Conservation (phyloP, 2,113 vertebrate genomes). For the Amphiprion percula region DNA sequence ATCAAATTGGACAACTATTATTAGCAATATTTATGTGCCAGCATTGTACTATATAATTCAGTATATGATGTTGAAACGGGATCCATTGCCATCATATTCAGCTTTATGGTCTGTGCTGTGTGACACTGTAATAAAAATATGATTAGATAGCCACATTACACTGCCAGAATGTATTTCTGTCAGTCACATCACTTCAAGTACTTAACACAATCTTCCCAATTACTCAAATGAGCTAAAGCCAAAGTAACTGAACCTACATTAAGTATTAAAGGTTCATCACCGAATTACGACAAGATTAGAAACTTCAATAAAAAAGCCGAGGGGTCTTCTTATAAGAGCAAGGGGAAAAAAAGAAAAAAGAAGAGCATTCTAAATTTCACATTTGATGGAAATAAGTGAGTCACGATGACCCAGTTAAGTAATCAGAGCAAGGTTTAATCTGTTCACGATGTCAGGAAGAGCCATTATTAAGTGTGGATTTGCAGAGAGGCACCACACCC, state of each 20-base stretch:
- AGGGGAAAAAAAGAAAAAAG: slow-evolving; percentile 9
- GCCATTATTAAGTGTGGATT: slow-evolving; percentile 48
- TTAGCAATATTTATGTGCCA: neutral
- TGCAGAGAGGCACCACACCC: slow-evolving; percentile 44
- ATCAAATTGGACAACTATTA: neutral
- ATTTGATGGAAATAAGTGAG: slow-evolving; percentile 50
- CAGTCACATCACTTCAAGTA: neutral
- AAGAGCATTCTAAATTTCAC: slow-evolving; percentile 21
- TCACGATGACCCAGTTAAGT: slow-evolving; percentile 66
- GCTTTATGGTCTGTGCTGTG: neutral
- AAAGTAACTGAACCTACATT: slow-evolving; percentile 3
- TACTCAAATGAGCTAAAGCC: slow-evolving; percentile 12
- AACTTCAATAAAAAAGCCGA: slow-evolving; percentile 29
- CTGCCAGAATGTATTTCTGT: slow-evolving; percentile 4
- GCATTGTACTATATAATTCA: neutral
- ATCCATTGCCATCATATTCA: neutral
- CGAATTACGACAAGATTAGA: slow-evolving; percentile 44
- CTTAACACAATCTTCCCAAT: slow-evolving; percentile 1
- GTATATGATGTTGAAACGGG: too few species aligned
- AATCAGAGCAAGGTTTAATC: slow-evolving; percentile 33
- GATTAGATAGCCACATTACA: slow-evolving; percentile 5
- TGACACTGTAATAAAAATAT: slow-evolving; percentile 1
- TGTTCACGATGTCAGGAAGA: slow-evolving; percentile 50
- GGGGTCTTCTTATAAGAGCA: slow-evolving; percentile 12
- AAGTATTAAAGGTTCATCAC: neutral